A percentile compares a stretch with the other conserved stretches of the same genome.
Conservation (phyloP, 2,797 vertebrate genomes). For the Chaetophractus vellerosus region DNA sequence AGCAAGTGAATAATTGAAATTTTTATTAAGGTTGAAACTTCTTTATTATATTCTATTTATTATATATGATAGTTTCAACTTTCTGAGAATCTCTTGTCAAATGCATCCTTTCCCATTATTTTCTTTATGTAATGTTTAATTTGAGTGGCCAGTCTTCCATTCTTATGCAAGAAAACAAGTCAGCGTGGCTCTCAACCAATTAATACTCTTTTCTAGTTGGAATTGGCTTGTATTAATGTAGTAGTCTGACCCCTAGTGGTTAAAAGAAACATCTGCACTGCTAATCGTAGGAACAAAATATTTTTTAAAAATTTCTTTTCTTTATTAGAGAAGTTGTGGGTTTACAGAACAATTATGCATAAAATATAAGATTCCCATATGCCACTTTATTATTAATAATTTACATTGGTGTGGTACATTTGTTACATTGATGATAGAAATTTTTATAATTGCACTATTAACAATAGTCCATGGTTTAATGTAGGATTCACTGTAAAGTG, state of each 20-base stretch:
- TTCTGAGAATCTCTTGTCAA: constrained; percentile 44
- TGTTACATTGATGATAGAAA: too few species aligned
- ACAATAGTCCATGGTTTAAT: too few species aligned
- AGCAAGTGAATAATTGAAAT: constrained; percentile 77
- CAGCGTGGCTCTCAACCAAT: constrained; percentile 22
- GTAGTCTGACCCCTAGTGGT: constrained; percentile 85
- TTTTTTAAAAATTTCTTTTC: too few species aligned
- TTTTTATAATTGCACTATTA: too few species aligned
- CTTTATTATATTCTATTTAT: constrained; percentile 70
- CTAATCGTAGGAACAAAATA: not conserved
- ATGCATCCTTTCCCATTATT: constrained; percentile 70
- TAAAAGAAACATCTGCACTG: constrained; percentile 15
- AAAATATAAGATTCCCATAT: too few species aligned
- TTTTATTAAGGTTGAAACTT: constrained; percentile 76
- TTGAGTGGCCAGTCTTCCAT: constrained; percentile 45
- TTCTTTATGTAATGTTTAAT: constrained; percentile 66
- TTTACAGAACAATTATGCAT: too few species aligned
- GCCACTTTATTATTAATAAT: too few species aligned
- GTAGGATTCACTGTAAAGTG: too few species aligned
- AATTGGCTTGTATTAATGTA: constrained; percentile 76
- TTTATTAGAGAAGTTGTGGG: too few species aligned
- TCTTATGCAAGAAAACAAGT: constrained; percentile 54
- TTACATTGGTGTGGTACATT: too few species aligned
- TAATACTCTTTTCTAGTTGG: constrained; percentile 42
- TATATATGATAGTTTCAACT: constrained; percentile 66